Evolutionary conservation across 2,888 invertebrate species (phyloP).

Genomic region (Catocala fraxini): DNA sequence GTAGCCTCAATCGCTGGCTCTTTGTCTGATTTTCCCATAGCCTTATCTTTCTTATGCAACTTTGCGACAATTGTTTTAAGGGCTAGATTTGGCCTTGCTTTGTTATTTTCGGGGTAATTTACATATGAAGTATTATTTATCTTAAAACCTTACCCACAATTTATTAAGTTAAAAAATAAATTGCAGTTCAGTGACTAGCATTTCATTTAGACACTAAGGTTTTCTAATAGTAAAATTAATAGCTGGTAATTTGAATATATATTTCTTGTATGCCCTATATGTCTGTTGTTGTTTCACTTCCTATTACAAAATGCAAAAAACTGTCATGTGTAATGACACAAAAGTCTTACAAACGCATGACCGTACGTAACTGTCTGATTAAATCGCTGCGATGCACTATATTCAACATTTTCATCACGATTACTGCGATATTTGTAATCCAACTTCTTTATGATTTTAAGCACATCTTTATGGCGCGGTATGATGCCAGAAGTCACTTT

Average conservation of each 20-base stretch:
- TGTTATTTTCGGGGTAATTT: slow-evolving; percentile 26
- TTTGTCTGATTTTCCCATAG: slow-evolving; percentile 39
- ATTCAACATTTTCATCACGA: slow-evolving; percentile 42
- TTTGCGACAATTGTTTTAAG: slow-evolving; percentile 16
- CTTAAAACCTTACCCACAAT: background rate
- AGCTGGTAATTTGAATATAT: no score
- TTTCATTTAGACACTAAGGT: no score
- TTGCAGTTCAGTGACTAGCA: no score
- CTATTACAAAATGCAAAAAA: slow-evolving; percentile 24
- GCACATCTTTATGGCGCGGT: slow-evolving; percentile 35
- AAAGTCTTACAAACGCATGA: slow-evolving; percentile 22
- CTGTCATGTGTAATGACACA: slow-evolving; percentile 3
- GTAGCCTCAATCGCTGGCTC: slow-evolving; percentile 34
- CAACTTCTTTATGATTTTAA: slow-evolving; percentile 28
- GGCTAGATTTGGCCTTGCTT: slow-evolving; percentile 35
- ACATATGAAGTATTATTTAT: background rate
- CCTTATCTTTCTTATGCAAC: slow-evolving; percentile 27
- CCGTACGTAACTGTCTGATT: slow-evolving; percentile 39
- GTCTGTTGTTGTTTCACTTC: slow-evolving; percentile 9
- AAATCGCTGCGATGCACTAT: slow-evolving; percentile 28
- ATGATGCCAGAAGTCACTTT: slow-evolving; percentile 39
- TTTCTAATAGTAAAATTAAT: no score
- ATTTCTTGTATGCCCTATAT: no score
- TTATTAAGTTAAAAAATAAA: no score
- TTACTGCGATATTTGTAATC: slow-evolving; percentile 18